Percentiles rank a stretch among this genome's conserved stretches.
phyloP scores from a whole-genome alignment of 2,888 invertebrate genomes.

The Lamproptera curius region DNA sequence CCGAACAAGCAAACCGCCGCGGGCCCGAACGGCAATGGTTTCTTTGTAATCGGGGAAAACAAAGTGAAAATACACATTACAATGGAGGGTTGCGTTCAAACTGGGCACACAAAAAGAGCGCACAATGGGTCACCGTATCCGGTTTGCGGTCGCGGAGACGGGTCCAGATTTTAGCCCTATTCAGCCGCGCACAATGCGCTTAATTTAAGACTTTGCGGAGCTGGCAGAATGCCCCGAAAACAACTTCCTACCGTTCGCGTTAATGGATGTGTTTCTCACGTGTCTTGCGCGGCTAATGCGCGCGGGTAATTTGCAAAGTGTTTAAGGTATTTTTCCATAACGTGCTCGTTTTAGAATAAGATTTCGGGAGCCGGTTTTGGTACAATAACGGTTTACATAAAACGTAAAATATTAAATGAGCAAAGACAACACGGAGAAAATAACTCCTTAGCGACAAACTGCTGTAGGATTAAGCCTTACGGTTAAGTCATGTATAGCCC shows the following conservation, averaged over 20 bases:
- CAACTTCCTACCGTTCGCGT: constrained; percentile 9
- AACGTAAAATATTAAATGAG: too few relatives aligned
- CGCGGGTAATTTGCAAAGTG: neutral
- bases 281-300: neutral
- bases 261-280: constrained; percentile 11
- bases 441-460: too few relatives aligned
- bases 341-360: too few relatives aligned
- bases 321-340: too few relatives aligned
- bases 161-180: constrained; percentile 38
- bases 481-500: too few relatives aligned
- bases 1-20: constrained; percentile 1
- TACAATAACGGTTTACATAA: too few relatives aligned
- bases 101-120: constrained; percentile 47
- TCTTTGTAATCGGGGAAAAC: constrained; percentile 12
- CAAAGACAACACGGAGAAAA: too few relatives aligned
- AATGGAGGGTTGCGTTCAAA: constrained; percentile 35
- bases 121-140: constrained; percentile 67
- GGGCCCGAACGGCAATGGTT: neutral
- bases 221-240: constrained; percentile 22
- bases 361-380: too few relatives aligned
- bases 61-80: constrained; percentile 27
- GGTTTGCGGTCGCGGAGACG: constrained; percentile 36
- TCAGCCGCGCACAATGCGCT: constrained; percentile 37
- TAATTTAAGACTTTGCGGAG: constrained; percentile 27
- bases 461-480: too few relatives aligned